These are phyloP conservation scores for Platichthys stellatus DNA, from an alignment of 2,113 vertebrate genomes.

Conservation along the genomic window DNA sequence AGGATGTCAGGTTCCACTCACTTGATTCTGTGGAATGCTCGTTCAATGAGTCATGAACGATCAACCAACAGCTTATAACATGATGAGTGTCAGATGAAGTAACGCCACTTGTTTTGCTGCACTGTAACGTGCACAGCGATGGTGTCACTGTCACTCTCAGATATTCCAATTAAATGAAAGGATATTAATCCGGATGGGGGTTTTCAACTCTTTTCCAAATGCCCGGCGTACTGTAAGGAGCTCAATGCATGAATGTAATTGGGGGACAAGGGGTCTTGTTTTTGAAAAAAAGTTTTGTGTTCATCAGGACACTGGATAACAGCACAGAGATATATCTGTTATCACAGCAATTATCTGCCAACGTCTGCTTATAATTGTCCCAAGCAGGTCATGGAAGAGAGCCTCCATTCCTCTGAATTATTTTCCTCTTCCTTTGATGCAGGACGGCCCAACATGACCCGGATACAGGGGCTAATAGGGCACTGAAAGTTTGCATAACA, in stretches of 20 bases:
- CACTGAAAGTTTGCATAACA: slow-evolving; percentile 70
- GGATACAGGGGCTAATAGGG: slow-evolving; percentile 59
- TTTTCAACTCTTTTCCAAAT: slow-evolving; percentile 16
- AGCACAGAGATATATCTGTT: slow-evolving; percentile 45
- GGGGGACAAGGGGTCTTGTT: background rate
- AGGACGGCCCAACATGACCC: slow-evolving; percentile 61
- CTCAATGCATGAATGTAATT: background rate
- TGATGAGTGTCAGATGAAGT: slow-evolving; percentile 7
- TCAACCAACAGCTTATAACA: slow-evolving; percentile 13
- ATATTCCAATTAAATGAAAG: slow-evolving; percentile 4
- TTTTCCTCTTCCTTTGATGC: slow-evolving; percentile 64
- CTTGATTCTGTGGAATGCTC: slow-evolving; percentile 13
- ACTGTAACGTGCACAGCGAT: slow-evolving; percentile 7
- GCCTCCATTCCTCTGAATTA: slow-evolving; percentile 46
- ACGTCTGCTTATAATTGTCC: slow-evolving; percentile 63
- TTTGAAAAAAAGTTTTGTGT: background rate
- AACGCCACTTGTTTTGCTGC: slow-evolving; percentile 5
- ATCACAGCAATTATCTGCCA: slow-evolving; percentile 63
- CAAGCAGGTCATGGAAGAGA: slow-evolving; percentile 69
- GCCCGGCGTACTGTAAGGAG: background rate
- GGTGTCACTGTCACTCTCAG: slow-evolving; percentile 5
- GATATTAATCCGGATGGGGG: background rate
- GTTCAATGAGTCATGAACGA: slow-evolving; percentile 13
- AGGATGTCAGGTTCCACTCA: slow-evolving; percentile 35
- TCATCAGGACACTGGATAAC: slow-evolving; percentile 16